Evolutionary conservation across 1,140 invertebrate genomes (phyloP), one percentile per base, ranked within the genome.

Genomic region (Spodoptera frugiperda): DNA sequence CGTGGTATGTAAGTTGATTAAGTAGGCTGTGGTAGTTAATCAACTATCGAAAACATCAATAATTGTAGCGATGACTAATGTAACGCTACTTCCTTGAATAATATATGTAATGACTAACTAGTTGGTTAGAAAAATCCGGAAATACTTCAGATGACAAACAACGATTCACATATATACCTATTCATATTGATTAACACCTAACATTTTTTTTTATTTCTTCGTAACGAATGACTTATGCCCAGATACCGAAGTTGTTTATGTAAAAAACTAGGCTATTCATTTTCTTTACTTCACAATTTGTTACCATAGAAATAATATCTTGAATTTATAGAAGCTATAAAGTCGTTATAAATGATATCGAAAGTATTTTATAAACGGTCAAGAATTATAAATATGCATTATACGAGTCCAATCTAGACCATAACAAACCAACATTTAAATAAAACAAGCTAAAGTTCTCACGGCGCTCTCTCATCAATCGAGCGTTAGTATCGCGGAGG

Each of bases 381-480:
- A 4, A 39, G 12, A 21, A 57, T 30, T 39, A 71, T 55, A 57
- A 33, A 55, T 71, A 61, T 46, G 39, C 44, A 59, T 59, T 33
- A 59, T 25, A 46, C 48, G 19, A 59, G 17, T 59, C 53, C 11
- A 57, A 72, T 72, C 70, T 57, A 57, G 53, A 59, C 70, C 70
- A 72, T 72, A 55, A 57, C 54, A 73, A 48, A 73, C 54, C 61
- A 30, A 49, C 55, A 73, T 61, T 61, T 61, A 61, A 59, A 73
- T 73, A 73, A 72, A 72, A 61, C 71, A 59, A 61, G 71, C 44
- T 73, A 17, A 59, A 73, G 71, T 73, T 73, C 71, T 73, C 71
- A 73, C 71, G 71, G 30, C 55, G 71, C 71, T 73, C 72, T 79
- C 65, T 71, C 72, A 71, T 79, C 54, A 76, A 75, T 76, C 30